Evolutionary conservation across 2,797 vertebrate genomes (phyloP).

Genomic region (Typhlichthys eigenmanni): DNA sequence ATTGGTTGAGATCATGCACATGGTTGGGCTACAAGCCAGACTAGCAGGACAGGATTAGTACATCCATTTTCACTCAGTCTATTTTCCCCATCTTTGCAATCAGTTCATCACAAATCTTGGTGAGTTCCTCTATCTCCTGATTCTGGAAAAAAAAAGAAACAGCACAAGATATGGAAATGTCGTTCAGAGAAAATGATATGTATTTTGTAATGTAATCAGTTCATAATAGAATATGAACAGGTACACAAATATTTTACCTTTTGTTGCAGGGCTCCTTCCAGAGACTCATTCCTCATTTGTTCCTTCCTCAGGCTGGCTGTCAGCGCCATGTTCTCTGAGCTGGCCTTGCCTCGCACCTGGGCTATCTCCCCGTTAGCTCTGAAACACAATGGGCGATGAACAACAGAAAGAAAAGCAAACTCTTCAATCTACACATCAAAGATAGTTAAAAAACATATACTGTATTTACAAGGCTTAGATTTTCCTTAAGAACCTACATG

Average conservation of each 20-base stretch:
- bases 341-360: conserved; percentile 89
- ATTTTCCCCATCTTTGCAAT: conserved; percentile 94
- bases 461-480: not conserved
- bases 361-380: conserved; percentile 98
- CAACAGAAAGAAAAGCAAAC: not conserved
- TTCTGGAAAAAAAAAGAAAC: conserved; percentile 77
- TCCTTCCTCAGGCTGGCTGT: conserved; percentile 90
- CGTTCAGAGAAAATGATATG: not conserved
- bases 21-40: conserved; percentile 23
- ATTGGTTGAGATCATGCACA: conserved; percentile 48
- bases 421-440: conserved; percentile 4
- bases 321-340: conserved; percentile 86
- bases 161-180: not conserved
- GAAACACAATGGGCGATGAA: conserved; percentile 2
- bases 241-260: conserved; percentile 79
- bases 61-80: conserved; percentile 75
- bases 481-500: conserved; percentile 74
- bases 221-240: not conserved
- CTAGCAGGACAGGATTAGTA: conserved; percentile 18
- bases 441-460: not conserved
- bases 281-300: conserved; percentile 95
- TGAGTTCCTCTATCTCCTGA: conserved; percentile 97
- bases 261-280: conserved; percentile 91
- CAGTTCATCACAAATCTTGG: conserved; percentile 98
- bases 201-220: not conserved